Evolutionary conservation across 2,797 vertebrate species (phyloP).

Genomic region (Cottoperca gobio): DNA sequence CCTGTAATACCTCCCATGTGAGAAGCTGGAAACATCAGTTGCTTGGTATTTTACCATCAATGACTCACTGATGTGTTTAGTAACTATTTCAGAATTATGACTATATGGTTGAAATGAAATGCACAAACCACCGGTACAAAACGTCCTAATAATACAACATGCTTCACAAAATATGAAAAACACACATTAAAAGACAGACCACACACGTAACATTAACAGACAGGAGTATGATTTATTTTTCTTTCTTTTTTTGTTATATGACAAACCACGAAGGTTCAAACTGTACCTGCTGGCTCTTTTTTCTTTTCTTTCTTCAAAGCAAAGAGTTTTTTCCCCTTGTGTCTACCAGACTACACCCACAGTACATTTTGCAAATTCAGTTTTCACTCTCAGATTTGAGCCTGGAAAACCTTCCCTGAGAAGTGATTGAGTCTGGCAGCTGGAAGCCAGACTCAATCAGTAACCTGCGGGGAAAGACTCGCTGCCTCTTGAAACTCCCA

Average conservation of each 20-base stretch:
- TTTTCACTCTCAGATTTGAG: constrained; percentile 32
- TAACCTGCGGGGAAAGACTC: constrained; percentile 33
- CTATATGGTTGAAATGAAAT: background rate
- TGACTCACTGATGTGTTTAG: background rate
- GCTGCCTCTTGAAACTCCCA: constrained; percentile 12
- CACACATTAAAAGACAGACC: background rate
- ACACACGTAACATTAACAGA: background rate
- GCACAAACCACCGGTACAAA: background rate
- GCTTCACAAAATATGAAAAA: background rate
- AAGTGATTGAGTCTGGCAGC: constrained; percentile 57
- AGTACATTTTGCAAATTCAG: constrained; percentile 4
- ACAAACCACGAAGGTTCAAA: background rate
- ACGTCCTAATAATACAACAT: background rate
- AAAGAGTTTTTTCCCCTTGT: background rate
- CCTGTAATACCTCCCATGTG: background rate
- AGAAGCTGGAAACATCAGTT: background rate
- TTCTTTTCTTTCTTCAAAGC: constrained; percentile 11
- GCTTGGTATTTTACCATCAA: background rate
- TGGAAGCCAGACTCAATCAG: constrained; percentile 51
- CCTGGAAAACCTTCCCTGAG: constrained; percentile 32
- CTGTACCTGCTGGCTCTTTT: constrained; percentile 22
- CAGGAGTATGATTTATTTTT: background rate
- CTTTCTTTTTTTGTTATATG: background rate
- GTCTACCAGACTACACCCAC: constrained; percentile 1
- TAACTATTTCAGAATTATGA: background rate